Evolutionary conservation across 1,140 invertebrate species (phyloP).

Genomic region (Drosophila willistoni): DNA sequence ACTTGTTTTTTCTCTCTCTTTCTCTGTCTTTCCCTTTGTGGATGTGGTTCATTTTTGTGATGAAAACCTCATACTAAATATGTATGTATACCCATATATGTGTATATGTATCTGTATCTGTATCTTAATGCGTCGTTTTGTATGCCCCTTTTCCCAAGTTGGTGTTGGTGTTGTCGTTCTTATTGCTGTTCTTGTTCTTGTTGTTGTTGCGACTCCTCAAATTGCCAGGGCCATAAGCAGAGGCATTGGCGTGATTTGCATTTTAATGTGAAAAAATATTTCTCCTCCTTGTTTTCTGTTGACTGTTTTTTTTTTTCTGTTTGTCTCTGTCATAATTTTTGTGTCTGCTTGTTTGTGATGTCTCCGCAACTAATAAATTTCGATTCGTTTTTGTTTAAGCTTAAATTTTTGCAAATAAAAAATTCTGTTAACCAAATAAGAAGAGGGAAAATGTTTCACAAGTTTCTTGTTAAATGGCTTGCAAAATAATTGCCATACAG

Average conservation of each 20-base stretch:
- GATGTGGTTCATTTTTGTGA: constrained; percentile 21
- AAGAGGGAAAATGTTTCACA: constrained; percentile 8
- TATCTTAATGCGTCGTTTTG: constrained; percentile 47
- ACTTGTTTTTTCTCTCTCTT: constrained; percentile 5
- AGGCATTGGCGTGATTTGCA: constrained; percentile 70
- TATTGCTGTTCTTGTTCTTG: constrained; percentile 33
- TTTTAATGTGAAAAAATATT: constrained; percentile 64
- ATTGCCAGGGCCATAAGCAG: constrained; percentile 62
- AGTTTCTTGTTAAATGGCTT: constrained; percentile 73
- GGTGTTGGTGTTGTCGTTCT: constrained; percentile 21
- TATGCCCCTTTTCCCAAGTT: constrained; percentile 11
- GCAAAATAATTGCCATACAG: constrained; percentile 53
- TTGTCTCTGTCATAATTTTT: constrained; percentile 4
- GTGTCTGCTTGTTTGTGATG: constrained; percentile 27
- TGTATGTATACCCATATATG: constrained; percentile 48
- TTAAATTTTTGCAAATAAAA: constrained; percentile 24
- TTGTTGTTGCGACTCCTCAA: constrained; percentile 46
- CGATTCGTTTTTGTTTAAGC: constrained; percentile 43
- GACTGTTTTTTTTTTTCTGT: not conserved
- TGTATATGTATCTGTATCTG: constrained; percentile 58
- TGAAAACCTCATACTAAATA: constrained; percentile 23
- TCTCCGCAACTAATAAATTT: constrained; percentile 6
- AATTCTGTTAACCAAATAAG: not conserved
- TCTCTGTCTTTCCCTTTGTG: not conserved
- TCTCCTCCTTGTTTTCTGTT: not conserved